phyloP scores from a whole-genome alignment of 2,113 vertebrate species.

The Albula goreensis region DNA sequence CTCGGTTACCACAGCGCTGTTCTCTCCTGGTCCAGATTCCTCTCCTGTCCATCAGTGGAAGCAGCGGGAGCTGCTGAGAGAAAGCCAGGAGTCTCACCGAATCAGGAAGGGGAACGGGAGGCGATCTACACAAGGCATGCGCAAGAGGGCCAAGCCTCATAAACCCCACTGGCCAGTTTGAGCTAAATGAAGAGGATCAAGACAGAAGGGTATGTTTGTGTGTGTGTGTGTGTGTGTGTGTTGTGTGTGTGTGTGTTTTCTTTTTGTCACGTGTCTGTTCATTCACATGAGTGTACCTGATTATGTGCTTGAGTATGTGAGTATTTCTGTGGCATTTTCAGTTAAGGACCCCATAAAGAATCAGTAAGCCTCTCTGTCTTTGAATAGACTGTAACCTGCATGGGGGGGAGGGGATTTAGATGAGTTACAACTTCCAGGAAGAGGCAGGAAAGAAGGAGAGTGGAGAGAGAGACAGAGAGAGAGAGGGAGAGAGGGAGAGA shows the following conservation, averaged over 20 bases:
- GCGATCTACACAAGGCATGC: neutral
- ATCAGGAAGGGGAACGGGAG: neutral
- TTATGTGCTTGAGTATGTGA: no score
- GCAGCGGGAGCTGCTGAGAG: neutral
- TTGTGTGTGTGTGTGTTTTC: constrained; percentile 1
- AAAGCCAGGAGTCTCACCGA: no score
- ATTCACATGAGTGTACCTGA: no score
- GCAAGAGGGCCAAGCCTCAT: neutral
- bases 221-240: neutral
- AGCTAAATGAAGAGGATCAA: neutral
- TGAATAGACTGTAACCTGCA: neutral
- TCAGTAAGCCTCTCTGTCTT: no score
- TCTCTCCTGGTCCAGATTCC: neutral
- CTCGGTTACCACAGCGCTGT: neutral
- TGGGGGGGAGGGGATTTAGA: neutral
- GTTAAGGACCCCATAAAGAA: neutral
- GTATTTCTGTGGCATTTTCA: no score
- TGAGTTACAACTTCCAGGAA: neutral
- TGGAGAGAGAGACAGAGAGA: constrained; percentile 46
- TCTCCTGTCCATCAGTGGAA: neutral
- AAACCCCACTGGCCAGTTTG: neutral
- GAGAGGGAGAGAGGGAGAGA: neutral
- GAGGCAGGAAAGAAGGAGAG: constrained; percentile 35
- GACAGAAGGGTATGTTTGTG: neutral
- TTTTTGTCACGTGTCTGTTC: no score